phyloP scores from a whole-genome alignment of 2,888 invertebrate genomes.

The Ephialtes manifestator region DNA sequence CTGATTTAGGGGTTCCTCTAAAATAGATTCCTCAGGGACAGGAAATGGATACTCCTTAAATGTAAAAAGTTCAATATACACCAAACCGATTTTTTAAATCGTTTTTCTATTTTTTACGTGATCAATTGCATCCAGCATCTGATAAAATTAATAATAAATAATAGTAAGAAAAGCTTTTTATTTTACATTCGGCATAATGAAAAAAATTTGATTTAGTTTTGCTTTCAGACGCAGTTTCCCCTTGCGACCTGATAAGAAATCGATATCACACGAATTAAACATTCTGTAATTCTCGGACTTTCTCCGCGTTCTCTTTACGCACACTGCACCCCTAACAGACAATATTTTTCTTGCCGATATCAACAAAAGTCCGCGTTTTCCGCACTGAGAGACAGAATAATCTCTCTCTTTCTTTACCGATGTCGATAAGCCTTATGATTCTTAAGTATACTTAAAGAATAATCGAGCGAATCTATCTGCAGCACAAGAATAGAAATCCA shows the following conservation, averaged over 20 bases:
- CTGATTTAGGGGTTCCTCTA: too few relatives aligned
- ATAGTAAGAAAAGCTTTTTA: not conserved
- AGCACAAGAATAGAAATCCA: not conserved
- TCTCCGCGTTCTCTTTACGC: not conserved
- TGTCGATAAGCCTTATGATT: not conserved
- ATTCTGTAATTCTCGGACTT: not conserved
- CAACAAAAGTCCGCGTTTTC: not conserved
- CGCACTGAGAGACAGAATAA: slow-evolving; percentile 5
- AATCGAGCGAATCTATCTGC: not conserved
- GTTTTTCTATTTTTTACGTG: not conserved
- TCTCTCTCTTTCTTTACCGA: not conserved
- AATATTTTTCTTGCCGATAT: not conserved
- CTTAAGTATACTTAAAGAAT: not conserved
- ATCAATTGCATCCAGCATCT: not conserved
- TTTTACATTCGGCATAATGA: not conserved
- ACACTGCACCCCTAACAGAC: not conserved
- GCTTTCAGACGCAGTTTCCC: not conserved
- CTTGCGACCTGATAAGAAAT: not conserved
- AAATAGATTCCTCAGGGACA: not conserved
- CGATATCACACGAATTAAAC: not conserved
- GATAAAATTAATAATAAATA: not conserved
- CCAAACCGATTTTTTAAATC: too few relatives aligned
- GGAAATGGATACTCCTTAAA: not conserved
- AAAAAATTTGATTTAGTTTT: not conserved
- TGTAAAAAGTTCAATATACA: not conserved